Conservation (phyloP, 53 echinoderm and acorn worm genomes). For the Stichopus horrens region DNA sequence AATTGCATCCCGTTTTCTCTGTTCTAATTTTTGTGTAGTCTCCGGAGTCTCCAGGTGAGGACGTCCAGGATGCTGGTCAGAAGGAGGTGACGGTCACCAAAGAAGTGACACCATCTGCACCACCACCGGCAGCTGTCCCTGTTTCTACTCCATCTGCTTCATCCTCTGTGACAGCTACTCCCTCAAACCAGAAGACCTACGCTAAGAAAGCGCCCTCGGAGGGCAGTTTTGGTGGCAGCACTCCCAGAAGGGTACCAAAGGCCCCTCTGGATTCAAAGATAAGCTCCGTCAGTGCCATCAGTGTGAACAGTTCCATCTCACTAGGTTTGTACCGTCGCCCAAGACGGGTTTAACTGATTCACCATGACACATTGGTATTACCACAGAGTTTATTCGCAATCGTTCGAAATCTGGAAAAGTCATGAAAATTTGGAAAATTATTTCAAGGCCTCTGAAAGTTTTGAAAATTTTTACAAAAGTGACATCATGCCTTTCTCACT, state of each 20-base stretch:
- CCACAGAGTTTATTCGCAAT: too few relatives aligned
- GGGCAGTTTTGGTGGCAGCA: background rate
- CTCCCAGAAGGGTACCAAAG: constrained; percentile 22
- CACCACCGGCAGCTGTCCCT: background rate
- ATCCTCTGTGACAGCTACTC: background rate
- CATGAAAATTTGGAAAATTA: too few relatives aligned
- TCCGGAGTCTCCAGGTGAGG: background rate
- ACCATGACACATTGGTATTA: too few relatives aligned
- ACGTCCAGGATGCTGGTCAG: background rate
- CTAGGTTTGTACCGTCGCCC: constrained; percentile 37
- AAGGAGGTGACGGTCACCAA: background rate
- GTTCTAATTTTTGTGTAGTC: background rate
- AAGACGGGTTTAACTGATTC: too few relatives aligned
- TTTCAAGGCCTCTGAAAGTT: too few relatives aligned
- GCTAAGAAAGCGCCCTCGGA: constrained; percentile 8
- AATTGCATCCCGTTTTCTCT: background rate
- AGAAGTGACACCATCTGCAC: background rate
- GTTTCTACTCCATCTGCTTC: background rate
- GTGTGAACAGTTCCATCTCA: constrained; percentile 43
- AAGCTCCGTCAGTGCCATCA: constrained; percentile 35
- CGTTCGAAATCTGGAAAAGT: too few relatives aligned
- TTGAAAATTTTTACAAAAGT: too few relatives aligned
- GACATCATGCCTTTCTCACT: too few relatives aligned
- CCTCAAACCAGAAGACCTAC: constrained; percentile 8
- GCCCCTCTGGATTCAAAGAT: constrained; percentile 15